These are phyloP conservation scores for Pyrrhia umbra DNA, from an alignment of 2,888 invertebrate genomes.

Conservation along the genomic window DNA sequence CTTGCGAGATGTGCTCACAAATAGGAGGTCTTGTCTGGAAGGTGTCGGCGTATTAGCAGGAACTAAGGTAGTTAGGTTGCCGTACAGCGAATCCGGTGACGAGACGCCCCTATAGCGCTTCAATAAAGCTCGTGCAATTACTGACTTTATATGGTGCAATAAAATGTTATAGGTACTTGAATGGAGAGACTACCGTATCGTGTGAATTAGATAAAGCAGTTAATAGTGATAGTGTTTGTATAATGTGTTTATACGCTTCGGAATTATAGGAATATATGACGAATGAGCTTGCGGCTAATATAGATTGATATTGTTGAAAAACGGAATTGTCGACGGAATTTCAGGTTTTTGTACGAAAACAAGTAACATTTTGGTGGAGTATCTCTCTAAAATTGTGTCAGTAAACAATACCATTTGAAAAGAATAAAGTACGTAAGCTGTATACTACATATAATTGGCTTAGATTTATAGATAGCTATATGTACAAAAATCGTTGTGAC, in stretches of 20 bases:
- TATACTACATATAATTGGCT: slow-evolving; percentile 33
- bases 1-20: slow-evolving; percentile 85
- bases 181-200: slow-evolving; percentile 42
- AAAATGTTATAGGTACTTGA: slow-evolving; percentile 68
- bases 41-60: slow-evolving; percentile 86
- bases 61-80: slow-evolving; percentile 83
- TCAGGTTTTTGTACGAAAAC: slow-evolving; percentile 9
- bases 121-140: slow-evolving; percentile 67
- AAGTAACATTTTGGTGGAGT: neutral
- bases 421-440: slow-evolving; percentile 26
- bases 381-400: neutral
- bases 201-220: slow-evolving; percentile 57
- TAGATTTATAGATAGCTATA: slow-evolving; percentile 20
- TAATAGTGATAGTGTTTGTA: slow-evolving; percentile 68
- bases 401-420: slow-evolving; percentile 25
- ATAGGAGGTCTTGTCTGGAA: slow-evolving; percentile 86
- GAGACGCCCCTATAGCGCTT: slow-evolving; percentile 87
- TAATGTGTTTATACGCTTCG: slow-evolving; percentile 73
- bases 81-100: slow-evolving; percentile 81
- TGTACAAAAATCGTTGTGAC: slow-evolving; percentile 12
- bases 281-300: slow-evolving; percentile 74
- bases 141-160: slow-evolving; percentile 83
- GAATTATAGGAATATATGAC: slow-evolving; percentile 68
- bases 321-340: slow-evolving; percentile 55
- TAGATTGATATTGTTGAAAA: slow-evolving; percentile 57